phyloP scores from a whole-genome alignment of 2,797 vertebrate genomes.

The Oophaga sylvatica region DNA sequence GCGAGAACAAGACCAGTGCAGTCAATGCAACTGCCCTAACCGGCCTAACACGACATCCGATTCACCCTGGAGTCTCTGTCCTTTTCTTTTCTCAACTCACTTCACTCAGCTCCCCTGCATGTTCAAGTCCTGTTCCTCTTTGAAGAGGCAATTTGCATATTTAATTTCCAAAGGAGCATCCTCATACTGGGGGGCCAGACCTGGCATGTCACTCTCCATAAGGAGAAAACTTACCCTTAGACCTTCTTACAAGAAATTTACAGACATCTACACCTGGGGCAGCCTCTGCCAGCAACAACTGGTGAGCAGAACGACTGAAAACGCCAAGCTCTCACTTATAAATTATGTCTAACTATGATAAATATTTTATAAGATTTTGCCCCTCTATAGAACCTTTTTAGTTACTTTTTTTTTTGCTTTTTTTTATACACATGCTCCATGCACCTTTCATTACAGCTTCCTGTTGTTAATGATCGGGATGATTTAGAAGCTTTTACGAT shows the following conservation, averaged over 20 bases:
- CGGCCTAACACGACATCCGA: not conserved
- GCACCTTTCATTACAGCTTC: not conserved
- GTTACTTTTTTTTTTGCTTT: not conserved
- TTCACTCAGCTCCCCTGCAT: not conserved
- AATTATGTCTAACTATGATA: not conserved
- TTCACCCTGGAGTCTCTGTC: not conserved
- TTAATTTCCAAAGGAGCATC: too few relatives aligned
- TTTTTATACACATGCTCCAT: not conserved
- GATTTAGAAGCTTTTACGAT: not conserved
- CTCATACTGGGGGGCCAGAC: too few relatives aligned
- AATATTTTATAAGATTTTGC: not conserved
- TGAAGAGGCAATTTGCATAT: too few relatives aligned
- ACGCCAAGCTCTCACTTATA: too few relatives aligned
- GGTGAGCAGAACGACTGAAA: too few relatives aligned
- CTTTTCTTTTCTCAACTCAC: not conserved
- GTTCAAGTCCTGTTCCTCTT: too few relatives aligned
- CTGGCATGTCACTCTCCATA: too few relatives aligned
- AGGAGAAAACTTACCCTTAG: too few relatives aligned
- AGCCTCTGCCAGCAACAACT: too few relatives aligned
- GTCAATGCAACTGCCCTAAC: not conserved
- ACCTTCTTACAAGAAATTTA: too few relatives aligned
- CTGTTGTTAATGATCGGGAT: not conserved
- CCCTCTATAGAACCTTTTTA: not conserved
- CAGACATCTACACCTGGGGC: too few relatives aligned
- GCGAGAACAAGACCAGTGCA: not conserved